Percentiles rank a stretch among this genome's conserved stretches.
Evolutionary conservation across 2,113 vertebrate species (phyloP).

Genomic region (Protobothrops mucrosquamatus): DNA sequence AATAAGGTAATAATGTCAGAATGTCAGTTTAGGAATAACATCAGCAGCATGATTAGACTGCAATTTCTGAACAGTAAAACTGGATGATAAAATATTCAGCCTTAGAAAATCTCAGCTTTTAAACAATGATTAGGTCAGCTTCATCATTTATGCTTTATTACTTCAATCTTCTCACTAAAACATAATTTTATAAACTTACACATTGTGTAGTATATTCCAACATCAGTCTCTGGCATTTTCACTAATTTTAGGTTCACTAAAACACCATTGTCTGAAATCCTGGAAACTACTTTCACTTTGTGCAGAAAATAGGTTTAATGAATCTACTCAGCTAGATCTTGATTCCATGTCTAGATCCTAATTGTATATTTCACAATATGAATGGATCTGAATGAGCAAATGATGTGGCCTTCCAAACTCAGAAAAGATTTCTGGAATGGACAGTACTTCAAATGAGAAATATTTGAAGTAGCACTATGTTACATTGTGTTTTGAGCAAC

Average conservation of each 20-base stretch:
- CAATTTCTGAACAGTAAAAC: not conserved
- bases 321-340: not conserved
- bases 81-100: not conserved
- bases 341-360: not conserved
- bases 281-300: not conserved
- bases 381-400: not conserved
- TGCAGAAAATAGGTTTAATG: not conserved
- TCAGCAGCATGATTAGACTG: conserved; percentile 20
- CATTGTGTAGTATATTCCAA: not conserved
- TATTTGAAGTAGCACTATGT: not conserved
- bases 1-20: not conserved
- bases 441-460: not conserved
- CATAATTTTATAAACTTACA: not conserved
- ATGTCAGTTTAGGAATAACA: conserved; percentile 25
- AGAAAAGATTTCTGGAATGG: not conserved
- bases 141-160: not conserved
- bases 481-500: not conserved
- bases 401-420: not conserved
- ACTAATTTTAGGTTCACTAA: not conserved
- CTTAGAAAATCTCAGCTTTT: not conserved
- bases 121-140: not conserved
- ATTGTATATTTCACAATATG: not conserved
- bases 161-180: not conserved
- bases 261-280: not conserved
- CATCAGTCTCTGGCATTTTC: not conserved